A percentile compares a stretch with the other conserved stretches of the same genome.
Evolutionary conservation across 2,797 vertebrate species (phyloP).

Genomic region (Thripadectes ignobilis): DNA sequence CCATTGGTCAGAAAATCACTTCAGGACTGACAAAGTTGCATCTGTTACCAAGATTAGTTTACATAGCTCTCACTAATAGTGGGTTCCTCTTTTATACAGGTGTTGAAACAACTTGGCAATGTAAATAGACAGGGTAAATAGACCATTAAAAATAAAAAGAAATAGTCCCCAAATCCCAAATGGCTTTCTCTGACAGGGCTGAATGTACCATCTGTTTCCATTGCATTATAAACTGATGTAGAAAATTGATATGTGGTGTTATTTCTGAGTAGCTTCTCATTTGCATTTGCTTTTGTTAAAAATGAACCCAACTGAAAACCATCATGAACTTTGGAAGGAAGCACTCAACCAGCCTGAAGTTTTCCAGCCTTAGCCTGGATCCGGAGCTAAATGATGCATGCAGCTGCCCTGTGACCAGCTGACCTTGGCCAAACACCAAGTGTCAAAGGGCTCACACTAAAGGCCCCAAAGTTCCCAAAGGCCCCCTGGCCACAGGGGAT

Average conservation of each 20-base stretch:
- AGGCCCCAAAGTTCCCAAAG: too few species aligned
- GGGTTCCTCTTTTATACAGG: neutral
- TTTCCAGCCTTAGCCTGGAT: neutral
- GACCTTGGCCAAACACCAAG: too few species aligned
- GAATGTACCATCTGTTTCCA: conserved; percentile 58
- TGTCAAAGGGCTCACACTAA: too few species aligned
- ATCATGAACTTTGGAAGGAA: neutral
- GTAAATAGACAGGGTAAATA: conserved; percentile 19
- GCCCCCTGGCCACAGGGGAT: too few species aligned
- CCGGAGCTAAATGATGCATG: neutral
- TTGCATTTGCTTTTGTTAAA: conserved; percentile 56
- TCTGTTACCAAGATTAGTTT: neutral
- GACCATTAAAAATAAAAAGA: neutral
- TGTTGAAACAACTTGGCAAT: conserved; percentile 22
- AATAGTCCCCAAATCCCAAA: conserved; percentile 21
- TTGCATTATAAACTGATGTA: conserved; percentile 36
- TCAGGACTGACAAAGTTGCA: neutral
- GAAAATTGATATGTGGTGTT: conserved; percentile 29
- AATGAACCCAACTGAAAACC: neutral
- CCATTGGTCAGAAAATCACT: neutral
- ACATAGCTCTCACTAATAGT: neutral
- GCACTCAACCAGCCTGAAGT: neutral
- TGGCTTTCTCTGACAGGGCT: conserved; percentile 5
- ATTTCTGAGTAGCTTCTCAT: conserved; percentile 42
- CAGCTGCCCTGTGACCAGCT: neutral